Conservation (phyloP, 2,888 invertebrate genomes). For the Mycalesis mineus region DNA sequence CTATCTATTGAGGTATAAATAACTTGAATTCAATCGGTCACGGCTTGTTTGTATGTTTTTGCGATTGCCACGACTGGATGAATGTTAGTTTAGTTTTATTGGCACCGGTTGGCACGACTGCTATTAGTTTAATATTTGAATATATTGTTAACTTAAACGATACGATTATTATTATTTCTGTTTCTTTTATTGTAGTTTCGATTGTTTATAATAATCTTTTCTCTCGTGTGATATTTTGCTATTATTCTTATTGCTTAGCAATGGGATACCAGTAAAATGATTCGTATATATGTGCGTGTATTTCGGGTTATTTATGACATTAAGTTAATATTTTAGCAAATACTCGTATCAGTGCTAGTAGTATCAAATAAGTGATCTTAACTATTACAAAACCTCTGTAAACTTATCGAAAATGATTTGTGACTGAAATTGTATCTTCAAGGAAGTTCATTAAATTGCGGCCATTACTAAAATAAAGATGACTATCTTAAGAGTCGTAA, state of each 20-base stretch:
- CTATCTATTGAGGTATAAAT: slow-evolving; percentile 45
- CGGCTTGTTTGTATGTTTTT: slow-evolving; percentile 41
- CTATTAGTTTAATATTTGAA: slow-evolving; percentile 2
- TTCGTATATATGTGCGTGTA: too few relatives aligned
- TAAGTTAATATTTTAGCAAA: too few relatives aligned
- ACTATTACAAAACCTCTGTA: too few relatives aligned
- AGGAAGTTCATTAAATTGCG: not conserved
- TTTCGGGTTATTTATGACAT: too few relatives aligned
- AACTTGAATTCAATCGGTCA: slow-evolving; percentile 45
- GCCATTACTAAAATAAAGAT: not conserved
- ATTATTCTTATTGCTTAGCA: not conserved
- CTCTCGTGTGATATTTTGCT: not conserved
- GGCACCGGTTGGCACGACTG: slow-evolving; percentile 3
- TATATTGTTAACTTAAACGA: slow-evolving; percentile 1
- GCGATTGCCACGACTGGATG: slow-evolving; percentile 16
- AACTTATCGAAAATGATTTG: too few relatives aligned
- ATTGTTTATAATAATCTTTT: not conserved
- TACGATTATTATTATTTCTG: not conserved
- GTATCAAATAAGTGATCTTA: too few relatives aligned
- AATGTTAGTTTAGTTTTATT: slow-evolving; percentile 13
- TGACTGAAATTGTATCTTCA: not conserved
- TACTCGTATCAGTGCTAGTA: too few relatives aligned
- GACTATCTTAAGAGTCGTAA: not conserved
- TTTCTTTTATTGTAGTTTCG: not conserved
- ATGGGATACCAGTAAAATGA: not conserved